These are phyloP conservation scores for Eretmochelys imbricata DNA, from an alignment of 2,113 vertebrate species.

Conservation along the genomic window DNA sequence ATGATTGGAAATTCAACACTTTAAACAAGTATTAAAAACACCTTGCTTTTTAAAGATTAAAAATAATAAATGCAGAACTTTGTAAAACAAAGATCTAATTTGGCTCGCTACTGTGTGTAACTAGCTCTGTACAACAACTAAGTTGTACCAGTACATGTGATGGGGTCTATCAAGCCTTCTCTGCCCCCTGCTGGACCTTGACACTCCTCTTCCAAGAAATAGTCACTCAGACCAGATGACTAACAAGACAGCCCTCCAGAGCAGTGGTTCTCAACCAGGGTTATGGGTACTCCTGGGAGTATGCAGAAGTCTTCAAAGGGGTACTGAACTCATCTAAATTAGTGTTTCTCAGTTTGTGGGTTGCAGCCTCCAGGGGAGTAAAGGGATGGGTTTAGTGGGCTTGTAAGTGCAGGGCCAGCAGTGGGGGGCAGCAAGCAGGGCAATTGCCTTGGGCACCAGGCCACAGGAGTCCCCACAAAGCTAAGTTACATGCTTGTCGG, in stretches of 20 bases:
- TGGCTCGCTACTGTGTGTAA: background rate
- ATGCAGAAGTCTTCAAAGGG: no score
- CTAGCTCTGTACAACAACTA: background rate
- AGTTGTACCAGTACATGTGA: background rate
- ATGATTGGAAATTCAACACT: background rate
- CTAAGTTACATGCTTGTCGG: no score
- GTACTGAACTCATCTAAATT: no score
- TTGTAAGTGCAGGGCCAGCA: no score
- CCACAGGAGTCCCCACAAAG: no score
- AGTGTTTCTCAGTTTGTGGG: no score
- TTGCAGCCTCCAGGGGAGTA: no score
- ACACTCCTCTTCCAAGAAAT: background rate
- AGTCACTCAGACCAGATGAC: background rate
- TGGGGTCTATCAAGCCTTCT: background rate
- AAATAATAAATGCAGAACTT: background rate
- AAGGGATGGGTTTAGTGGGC: no score
- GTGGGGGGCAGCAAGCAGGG: no score
- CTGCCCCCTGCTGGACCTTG: background rate
- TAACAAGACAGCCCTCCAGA: background rate
- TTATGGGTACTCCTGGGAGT: no score
- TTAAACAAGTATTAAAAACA: background rate
- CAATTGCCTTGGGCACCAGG: no score
- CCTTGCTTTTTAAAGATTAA: background rate
- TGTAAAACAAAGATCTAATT: background rate
- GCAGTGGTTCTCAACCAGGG: no score